phyloP scores from a whole-genome alignment of 2,113 vertebrate genomes.

The Serinus canaria region DNA sequence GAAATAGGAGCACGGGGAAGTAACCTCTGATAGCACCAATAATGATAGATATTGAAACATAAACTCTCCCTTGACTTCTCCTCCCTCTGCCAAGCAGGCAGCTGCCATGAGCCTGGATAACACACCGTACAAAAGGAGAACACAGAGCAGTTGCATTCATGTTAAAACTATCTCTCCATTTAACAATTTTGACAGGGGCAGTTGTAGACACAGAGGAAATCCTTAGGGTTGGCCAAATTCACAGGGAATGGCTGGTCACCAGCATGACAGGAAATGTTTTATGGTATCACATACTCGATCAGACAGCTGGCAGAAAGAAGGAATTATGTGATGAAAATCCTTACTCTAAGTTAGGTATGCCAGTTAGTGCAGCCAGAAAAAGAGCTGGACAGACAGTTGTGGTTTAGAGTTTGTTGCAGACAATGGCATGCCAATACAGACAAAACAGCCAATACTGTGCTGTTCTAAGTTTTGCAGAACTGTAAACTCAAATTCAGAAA shows the following conservation, averaged over 20 bases:
- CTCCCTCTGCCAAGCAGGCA: background rate
- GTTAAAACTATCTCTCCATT: background rate
- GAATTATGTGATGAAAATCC: background rate
- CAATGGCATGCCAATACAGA: background rate
- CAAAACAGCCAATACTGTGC: too few species aligned
- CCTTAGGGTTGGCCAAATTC: background rate
- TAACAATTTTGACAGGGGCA: background rate
- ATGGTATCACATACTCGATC: background rate
- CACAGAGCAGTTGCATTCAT: background rate
- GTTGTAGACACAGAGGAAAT: background rate
- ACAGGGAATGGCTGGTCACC: background rate
- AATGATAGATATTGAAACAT: background rate
- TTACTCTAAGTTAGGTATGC: background rate
- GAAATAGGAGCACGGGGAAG: background rate
- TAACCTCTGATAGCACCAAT: background rate
- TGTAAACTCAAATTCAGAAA: background rate
- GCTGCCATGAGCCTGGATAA: background rate
- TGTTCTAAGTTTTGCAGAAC: background rate
- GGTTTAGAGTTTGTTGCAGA: background rate
- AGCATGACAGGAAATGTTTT: background rate
- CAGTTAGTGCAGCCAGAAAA: background rate
- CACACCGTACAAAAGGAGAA: background rate
- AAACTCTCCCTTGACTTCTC: background rate
- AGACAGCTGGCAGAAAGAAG: background rate
- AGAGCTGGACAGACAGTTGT: background rate